Evolutionary conservation across 2,797 vertebrate genomes (phyloP).

Genomic region (Cirrhinus molitorella): DNA sequence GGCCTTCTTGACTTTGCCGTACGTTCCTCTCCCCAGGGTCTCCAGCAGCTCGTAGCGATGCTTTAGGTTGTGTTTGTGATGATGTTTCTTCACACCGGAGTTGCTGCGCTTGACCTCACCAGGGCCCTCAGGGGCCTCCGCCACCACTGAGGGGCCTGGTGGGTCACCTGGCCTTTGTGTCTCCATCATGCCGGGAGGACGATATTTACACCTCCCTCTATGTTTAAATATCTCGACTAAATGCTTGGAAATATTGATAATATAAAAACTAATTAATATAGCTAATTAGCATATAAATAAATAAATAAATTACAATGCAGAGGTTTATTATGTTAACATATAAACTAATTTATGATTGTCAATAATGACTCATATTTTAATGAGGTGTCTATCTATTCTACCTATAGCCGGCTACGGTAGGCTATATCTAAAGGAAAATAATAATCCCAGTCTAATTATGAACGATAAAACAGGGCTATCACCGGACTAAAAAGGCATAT

Average conservation of each 20-base stretch:
- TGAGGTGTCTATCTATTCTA: slow-evolving; percentile 64
- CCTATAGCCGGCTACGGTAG: slow-evolving; percentile 57
- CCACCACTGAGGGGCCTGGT: slow-evolving; percentile 62
- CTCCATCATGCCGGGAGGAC: slow-evolving; percentile 75
- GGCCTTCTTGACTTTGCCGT: slow-evolving; percentile 97
- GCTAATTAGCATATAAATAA: slow-evolving; percentile 79
- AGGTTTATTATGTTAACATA: slow-evolving; percentile 70
- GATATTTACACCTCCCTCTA: slow-evolving; percentile 62
- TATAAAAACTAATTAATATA: slow-evolving; percentile 78
- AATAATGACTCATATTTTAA: slow-evolving; percentile 68
- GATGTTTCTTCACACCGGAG: slow-evolving; percentile 94
- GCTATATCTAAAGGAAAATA: slow-evolving; percentile 47
- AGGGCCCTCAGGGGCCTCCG: slow-evolving; percentile 64
- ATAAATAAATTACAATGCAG: slow-evolving; percentile 83
- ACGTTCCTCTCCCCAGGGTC: slow-evolving; percentile 96
- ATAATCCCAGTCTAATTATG: slow-evolving; percentile 36
- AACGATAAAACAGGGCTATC: slow-evolving; percentile 38
- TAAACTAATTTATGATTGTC: slow-evolving; percentile 67
- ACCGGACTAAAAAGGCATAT: slow-evolving; percentile 44
- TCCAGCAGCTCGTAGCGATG: slow-evolving; percentile 97
- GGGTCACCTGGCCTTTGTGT: slow-evolving; percentile 65
- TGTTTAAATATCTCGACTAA: slow-evolving; percentile 63
- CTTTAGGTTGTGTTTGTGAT: slow-evolving; percentile 99
- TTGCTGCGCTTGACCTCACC: slow-evolving; percentile 75
- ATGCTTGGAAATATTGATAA: slow-evolving; percentile 71